Evolutionary conservation across 23 tunicate species (phyloP).

Genomic region (Oikopleura albicans): DNA sequence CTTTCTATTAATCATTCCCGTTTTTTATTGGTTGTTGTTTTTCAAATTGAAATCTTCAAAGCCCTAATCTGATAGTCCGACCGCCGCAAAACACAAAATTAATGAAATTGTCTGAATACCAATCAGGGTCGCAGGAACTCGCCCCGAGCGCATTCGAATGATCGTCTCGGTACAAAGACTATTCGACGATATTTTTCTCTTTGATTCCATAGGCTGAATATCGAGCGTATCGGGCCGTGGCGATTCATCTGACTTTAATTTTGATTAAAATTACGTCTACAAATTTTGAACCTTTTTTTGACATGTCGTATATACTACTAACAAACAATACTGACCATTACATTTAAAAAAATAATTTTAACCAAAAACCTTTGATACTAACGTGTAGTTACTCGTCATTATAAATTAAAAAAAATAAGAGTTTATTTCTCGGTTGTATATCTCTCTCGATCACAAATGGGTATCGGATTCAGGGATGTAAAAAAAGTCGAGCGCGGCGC

Average conservation of each 20-base stretch:
- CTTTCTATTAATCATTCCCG: too few species aligned
- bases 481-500: neutral
- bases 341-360: neutral
- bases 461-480: neutral
- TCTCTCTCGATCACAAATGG: too few species aligned
- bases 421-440: too few species aligned
- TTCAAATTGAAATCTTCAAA: too few species aligned
- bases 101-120: neutral
- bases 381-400: neutral
- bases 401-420: neutral
- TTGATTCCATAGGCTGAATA: neutral
- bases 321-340: too few species aligned
- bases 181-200: neutral
- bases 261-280: neutral
- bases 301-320: too few species aligned
- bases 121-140: neutral
- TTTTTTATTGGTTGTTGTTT: too few species aligned
- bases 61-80: neutral
- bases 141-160: neutral
- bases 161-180: neutral
- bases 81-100: neutral
- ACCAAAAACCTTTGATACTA: slow-evolving; percentile 5
- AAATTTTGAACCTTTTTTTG: too few species aligned
- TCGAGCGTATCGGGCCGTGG: neutral
- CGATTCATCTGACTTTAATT: neutral